Conservation (phyloP, 2,888 invertebrate species). For the Stegana nigrithorax region DNA sequence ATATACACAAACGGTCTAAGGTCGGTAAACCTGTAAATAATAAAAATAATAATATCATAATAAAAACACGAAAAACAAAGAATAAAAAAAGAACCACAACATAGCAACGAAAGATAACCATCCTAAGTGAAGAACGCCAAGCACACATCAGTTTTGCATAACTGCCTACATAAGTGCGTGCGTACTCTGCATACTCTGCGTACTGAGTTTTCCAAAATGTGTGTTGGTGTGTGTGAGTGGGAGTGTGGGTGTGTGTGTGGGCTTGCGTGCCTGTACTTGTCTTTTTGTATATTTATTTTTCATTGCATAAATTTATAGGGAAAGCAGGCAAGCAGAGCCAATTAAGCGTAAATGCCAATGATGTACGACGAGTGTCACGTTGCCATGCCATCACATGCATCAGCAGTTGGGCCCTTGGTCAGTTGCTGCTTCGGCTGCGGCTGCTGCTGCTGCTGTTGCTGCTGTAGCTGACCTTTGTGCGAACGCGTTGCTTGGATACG, state of each 20-base stretch:
- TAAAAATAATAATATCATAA: not conserved
- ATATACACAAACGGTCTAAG: not conserved
- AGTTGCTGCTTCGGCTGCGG: not conserved
- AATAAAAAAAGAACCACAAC: not conserved
- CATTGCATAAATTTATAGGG: conserved; percentile 36
- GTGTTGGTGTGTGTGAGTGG: not conserved
- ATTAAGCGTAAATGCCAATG: conserved; percentile 49
- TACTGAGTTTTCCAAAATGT: too few relatives aligned
- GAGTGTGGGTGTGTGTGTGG: not conserved
- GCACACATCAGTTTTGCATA: not conserved
- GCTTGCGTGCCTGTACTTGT: not conserved
- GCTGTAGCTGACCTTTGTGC: conserved; percentile 22
- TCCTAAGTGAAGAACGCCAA: not conserved
- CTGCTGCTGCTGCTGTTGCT: conserved; percentile 14
- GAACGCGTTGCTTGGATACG: not conserved
- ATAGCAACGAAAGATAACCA: not conserved
- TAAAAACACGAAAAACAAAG: not conserved
- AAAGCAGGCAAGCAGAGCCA: conserved; percentile 46
- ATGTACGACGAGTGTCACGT: conserved; percentile 39
- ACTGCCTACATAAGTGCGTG: too few relatives aligned
- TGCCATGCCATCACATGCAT: not conserved
- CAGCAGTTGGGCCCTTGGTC: not conserved
- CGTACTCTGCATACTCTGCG: too few relatives aligned
- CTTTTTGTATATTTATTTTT: not conserved
- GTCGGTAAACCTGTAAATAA: conserved; percentile 7